Evolutionary conservation across 2,113 vertebrate genomes (phyloP), one percentile per base, ranked within the genome.

Genomic region (Thunnus maccoyii): DNA sequence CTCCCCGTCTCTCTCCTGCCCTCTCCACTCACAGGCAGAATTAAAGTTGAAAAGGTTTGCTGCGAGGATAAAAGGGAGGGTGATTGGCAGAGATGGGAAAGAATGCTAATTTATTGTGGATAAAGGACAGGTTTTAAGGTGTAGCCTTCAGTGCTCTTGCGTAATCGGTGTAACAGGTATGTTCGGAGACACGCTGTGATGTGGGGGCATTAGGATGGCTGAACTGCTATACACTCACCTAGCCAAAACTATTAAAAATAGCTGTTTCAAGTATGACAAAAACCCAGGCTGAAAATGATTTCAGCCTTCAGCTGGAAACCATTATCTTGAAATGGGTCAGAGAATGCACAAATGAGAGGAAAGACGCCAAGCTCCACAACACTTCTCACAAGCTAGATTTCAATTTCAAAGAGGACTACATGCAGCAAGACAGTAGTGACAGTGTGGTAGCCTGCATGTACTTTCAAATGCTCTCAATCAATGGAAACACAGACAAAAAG

Each of bases 11-110:
- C 72, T 54, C 54, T 20, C 15, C 58, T 58, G 75, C 73, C 79
- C 66, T 75, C 72, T 27, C 46, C 51, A 74, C 82, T 84, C 74
- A 36, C 67, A 46, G 80, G 54, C 76, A 70, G 77, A 77, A 83
- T 70, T 79, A 22, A 78, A 82, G 60, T 48, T 54, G 20, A 81
- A 78, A 78, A 57, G 50, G 72, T 84, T 86, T 75, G 68, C 14
- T 12, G 71, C 18, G 9, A 60, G 76, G 81, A 86, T 76, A 73
- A 76, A 80, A 79, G 58, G 46, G 56, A 57, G 46, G 57, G 44
- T 70, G 72, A 78, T 61, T 69, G 79, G 56, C 65, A 77, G 51
- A 78, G 54, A 46, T 16, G 65, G 57, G 25, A 36, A 56, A 67
- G 62, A 66, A 78, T 79, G 56, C 48, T 57, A 70, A 78, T 80